These are phyloP conservation scores for Sycobia sp. DNA, from an alignment of 1,140 invertebrate species.

Conservation along the genomic window DNA sequence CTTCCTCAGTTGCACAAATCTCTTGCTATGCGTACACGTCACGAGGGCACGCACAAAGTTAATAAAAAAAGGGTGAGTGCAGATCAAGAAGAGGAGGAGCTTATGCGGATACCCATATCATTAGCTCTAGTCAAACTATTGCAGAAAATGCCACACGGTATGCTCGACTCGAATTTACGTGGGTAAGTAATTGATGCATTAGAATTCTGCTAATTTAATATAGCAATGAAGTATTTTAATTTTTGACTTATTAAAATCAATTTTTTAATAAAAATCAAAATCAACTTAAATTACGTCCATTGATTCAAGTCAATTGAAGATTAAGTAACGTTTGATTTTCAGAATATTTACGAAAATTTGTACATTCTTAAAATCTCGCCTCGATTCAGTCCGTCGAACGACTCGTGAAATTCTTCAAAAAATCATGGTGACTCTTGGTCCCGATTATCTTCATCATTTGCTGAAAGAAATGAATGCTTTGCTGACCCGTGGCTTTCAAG, in stretches of 20 bases:
- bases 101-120: conserved; percentile 88
- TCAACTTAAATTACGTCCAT: too few species aligned
- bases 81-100: conserved; percentile 84
- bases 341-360: conserved; percentile 87
- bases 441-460: conserved; percentile 78
- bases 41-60: conserved; percentile 81
- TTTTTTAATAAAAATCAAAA: too few species aligned
- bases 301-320: too few species aligned
- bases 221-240: too few species aligned
- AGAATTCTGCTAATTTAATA: too few species aligned
- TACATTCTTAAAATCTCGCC: conserved; percentile 84
- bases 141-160: conserved; percentile 79
- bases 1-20: conserved; percentile 71
- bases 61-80: conserved; percentile 70
- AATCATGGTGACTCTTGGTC: conserved; percentile 84
- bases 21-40: conserved; percentile 75
- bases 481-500: conserved; percentile 88
- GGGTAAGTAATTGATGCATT: too few species aligned
- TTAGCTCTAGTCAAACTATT: conserved; percentile 90
- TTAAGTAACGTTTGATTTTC: background rate
- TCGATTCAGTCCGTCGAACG: conserved; percentile 84
- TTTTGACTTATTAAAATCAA: too few species aligned
- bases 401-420: conserved; percentile 88
- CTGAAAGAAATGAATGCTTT: conserved; percentile 81
- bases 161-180: conserved; percentile 79